Evolutionary conservation across 2,888 invertebrate genomes (phyloP), one percentile per base, ranked within the genome.

Genomic region (Incurvaria masculella): DNA sequence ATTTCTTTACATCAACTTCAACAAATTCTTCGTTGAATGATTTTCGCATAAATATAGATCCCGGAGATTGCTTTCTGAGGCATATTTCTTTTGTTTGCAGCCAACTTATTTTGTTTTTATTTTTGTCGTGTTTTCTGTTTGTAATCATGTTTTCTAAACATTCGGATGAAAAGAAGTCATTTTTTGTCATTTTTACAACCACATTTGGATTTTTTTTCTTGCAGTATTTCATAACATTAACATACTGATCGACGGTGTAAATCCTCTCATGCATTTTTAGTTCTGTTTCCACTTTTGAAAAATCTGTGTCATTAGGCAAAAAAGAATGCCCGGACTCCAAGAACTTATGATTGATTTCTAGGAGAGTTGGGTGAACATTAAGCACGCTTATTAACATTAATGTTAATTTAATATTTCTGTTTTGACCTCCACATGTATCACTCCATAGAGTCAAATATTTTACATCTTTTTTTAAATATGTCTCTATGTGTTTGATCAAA

Each of bases 401-500:
- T 14, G 49, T 49, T 23, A 59, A 21, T 49, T 56, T 57, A 18
- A 56, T 56, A 19, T 54, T 57, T 17, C 53, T 47, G 47, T 57
- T 52, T 27, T 58, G 57, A 17, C 56, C 56, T 6, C 57, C 56
- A 42, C 56, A 56, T 6, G 50, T 53, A 39, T 56, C 55, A 42
- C 47, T 45, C 51, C 47, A 55, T 5, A 53, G 45, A 6, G 44
- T 42, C 23, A 56, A 44, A 18, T 53, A 18, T 18, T 48, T 23
- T 8, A 47, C 45, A 18, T 44, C 42, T 19, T 42, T 20, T 33
- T 27, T 6, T 11, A 52, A 17, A 17, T 48, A 18, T 14, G 21
- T 41, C 38, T 40, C 23, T 5, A 52, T 42, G 33, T 38, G 42
- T 38, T 53, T 52, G 27, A 42, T 39, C 8, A 55, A 33, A 19